Conservation (phyloP, 2,888 invertebrate species). For the Tanypteryx hageni region DNA sequence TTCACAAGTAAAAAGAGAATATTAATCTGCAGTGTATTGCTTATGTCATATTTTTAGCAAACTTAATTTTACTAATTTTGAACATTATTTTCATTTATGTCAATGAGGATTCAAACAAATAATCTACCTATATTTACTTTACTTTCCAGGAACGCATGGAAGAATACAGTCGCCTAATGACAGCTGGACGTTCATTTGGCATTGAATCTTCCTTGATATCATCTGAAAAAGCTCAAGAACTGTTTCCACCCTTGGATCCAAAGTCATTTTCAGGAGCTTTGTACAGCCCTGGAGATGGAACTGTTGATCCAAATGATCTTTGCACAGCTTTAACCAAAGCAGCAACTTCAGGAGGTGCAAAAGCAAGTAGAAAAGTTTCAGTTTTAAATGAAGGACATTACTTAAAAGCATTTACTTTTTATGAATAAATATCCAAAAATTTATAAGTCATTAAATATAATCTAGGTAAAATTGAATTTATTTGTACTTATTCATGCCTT, state of each 20-base stretch:
- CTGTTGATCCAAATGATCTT: conserved; percentile 89
- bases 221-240: conserved; percentile 84
- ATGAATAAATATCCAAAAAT: conserved; percentile 37
- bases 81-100: no score
- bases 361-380: conserved; percentile 76
- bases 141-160: conserved; percentile 83
- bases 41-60: no score
- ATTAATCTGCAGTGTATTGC: no score
- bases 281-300: conserved; percentile 88
- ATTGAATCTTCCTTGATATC: conserved; percentile 86
- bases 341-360: conserved; percentile 84
- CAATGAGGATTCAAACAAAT: no score
- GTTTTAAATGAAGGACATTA: not conserved
- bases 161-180: conserved; percentile 89
- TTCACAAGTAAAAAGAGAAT: no score
- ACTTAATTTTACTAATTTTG: no score
- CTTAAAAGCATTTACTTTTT: not conserved
- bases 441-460: no score
- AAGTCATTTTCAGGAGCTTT: conserved; percentile 86
- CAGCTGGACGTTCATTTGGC: conserved; percentile 87
- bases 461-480: no score
- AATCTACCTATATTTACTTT: not conserved
- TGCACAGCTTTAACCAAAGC: conserved; percentile 85
- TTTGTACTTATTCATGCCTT: no score
- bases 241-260: conserved; percentile 87